Evolutionary conservation across 2,888 invertebrate species (phyloP).

Genomic region (Melanotus villosus): DNA sequence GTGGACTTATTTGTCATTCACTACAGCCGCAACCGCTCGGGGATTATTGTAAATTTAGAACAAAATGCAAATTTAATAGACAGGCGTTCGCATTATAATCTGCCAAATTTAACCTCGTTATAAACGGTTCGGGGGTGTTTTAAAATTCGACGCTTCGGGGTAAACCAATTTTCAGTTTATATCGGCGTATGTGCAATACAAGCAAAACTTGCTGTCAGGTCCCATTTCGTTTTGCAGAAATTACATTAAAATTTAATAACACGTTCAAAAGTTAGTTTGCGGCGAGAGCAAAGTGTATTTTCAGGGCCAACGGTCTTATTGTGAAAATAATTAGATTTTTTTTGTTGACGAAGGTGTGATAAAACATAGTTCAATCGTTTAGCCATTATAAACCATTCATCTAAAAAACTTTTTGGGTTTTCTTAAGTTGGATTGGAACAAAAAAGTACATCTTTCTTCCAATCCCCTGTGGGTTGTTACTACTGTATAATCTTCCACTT

Average conservation of each 20-base stretch:
- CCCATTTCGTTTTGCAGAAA: background rate
- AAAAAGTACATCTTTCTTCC: too few species aligned
- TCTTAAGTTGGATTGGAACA: too few species aligned
- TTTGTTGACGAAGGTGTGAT: too few species aligned
- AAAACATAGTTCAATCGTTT: too few species aligned
- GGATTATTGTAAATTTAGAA: constrained; percentile 15
- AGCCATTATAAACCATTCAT: too few species aligned
- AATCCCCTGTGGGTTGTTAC: too few species aligned
- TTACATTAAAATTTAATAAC: background rate
- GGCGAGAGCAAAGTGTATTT: constrained; percentile 2
- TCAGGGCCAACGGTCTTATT: constrained; percentile 3
- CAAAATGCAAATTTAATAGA: constrained; percentile 7
- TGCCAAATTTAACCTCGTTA: constrained; percentile 4
- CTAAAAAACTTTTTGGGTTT: too few species aligned
- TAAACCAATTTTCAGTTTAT: constrained; percentile 1
- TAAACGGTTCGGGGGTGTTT: background rate
- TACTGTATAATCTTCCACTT: too few species aligned
- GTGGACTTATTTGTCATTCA: background rate
- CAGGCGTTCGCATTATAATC: constrained; percentile 3
- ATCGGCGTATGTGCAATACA: background rate
- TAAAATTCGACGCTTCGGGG: background rate
- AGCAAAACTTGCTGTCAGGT: background rate
- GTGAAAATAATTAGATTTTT: constrained; percentile 17
- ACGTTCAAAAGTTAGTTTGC: constrained; percentile 6
- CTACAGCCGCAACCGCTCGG: background rate